Evolutionary conservation across 2,888 invertebrate species (phyloP), one percentile per base, ranked within the genome.

Genomic region (Andricus curvator): DNA sequence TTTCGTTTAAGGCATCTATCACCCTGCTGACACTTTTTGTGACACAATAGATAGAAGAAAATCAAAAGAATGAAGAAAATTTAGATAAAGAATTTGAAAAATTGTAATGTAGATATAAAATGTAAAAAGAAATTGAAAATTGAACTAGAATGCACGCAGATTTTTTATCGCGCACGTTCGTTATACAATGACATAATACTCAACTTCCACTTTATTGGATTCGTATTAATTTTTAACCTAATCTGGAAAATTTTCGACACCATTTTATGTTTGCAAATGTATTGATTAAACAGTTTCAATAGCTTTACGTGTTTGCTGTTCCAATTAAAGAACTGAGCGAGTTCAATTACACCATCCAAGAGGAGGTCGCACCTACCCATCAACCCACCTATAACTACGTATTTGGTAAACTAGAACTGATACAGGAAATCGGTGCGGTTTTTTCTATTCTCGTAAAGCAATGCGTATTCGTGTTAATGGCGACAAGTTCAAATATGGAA

Each of bases 271-370:
- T 60, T n/a, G 74, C 33, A 74, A 56, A 56, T 56, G 33, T 37
- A 74, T 74, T 56, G 37, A 74, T 74, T 37, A 74, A 74, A 74
- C 56, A 74, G 56, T 74, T 56, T 74, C 56, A 74, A 74, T 74
- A 56, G 74, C 56, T 74, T 56, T 4, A 56, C 33, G 51, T 33
- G 56, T 33, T 29, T 56, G 33, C 51, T 37, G 33, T 51, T 74
- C 56, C 56, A 74, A 56, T 74, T 74, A 74, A 74, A 56, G 33
- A 74, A 33, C 56, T 33, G 48, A 70, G 70, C 15, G 56, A 74
- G 74, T 74, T 74, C 74, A 74, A 56, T 74, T 51, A 56, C 74
- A 56, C 74, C 33, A 74, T 74, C 74, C 8, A 74, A 74, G 56
- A 33, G 74, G 56, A 33, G 74, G 56, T 74, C 74, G 74, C 70